Base-by-base conservation (phyloP, 2,113 vertebrate genomes). In the Seriola quinqueradiata region DNA sequence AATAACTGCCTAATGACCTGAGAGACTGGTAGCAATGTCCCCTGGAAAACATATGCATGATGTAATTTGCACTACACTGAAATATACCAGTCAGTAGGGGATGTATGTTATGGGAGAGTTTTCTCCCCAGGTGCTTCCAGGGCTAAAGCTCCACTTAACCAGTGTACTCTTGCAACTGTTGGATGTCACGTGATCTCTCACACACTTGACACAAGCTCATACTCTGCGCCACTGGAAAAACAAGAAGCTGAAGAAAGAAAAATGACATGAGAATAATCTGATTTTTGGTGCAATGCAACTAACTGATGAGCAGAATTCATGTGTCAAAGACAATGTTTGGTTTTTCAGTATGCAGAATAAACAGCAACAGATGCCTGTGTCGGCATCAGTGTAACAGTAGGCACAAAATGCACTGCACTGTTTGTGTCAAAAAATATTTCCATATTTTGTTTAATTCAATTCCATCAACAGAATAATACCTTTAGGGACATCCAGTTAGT, bases 291-390 rank as follows among this genome's bases (percentile, higher is more conserved):
- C 21, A 23, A 70, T 58, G 50, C 52, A 66, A 71, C 25, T 23
- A 25, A 48, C 46, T 3, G 21, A 65, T 25, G 17, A 69, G 55
- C 57, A 75, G 44, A 71, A 83, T 42, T 60, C 38, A 3, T 19
- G 42, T 55, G 40, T 75, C 60, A 60, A 75, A 75, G 34, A 61
- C 38, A 79, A 72, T 48, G 71, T 54, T 9, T 44, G 32, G 54
- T 66, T 82, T 72, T 46, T 13, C 55, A 17, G 65, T 8, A 46
- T n/a, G 44, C 59, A 59, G 42, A 65, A 42, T 61, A 73, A 81
- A 81, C 75, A 64, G 57, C 70, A 81, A 77, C 81, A 86, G 83
- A 82, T 84, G 81, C 71, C 75, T 70, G 54, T 11, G 38, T 71
- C 46, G 73, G 84, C 19, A 46, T 74, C 58, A 54, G 63, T 12